Percentiles rank a stretch among this genome's conserved stretches.
phyloP scores from a whole-genome alignment of 2,888 invertebrate genomes.

The Lasioglossum lativentre region DNA sequence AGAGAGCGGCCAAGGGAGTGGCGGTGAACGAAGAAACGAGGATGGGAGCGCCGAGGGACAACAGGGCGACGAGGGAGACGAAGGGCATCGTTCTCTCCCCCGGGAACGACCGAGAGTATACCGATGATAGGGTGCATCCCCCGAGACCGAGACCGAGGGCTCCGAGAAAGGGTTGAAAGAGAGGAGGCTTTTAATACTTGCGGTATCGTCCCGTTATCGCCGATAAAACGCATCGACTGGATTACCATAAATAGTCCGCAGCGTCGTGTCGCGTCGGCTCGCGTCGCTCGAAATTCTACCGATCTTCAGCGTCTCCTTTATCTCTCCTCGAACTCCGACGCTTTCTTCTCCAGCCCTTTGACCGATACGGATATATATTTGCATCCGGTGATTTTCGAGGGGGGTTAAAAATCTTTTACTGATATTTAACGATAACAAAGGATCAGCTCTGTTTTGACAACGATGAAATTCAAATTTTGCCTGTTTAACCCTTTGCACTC shows the following conservation, averaged over 20 bases:
- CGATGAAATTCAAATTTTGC: too few species aligned
- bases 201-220: constrained; percentile 78
- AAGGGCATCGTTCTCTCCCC: constrained; percentile 80
- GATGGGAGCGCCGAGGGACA: constrained; percentile 54
- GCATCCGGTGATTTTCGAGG: not conserved
- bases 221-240: constrained; percentile 81
- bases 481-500: too few species aligned
- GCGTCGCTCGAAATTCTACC: not conserved
- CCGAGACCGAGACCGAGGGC: constrained; percentile 69
- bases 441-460: not conserved
- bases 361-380: not conserved
- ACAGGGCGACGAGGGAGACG: constrained; percentile 30
- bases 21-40: constrained; percentile 52
- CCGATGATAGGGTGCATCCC: constrained; percentile 84
- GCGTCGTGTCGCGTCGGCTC: too few species aligned
- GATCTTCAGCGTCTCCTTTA: not conserved
- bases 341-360: not conserved
- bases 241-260: constrained; percentile 78
- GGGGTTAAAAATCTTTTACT: not conserved
- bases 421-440: too few species aligned
- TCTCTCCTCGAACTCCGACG: not conserved
- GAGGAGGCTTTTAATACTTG: constrained; percentile 83
- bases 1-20: constrained; percentile 69
- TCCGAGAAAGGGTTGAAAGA: constrained; percentile 81
- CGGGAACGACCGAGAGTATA: constrained; percentile 78